A percentile compares a stretch with the other conserved stretches of the same genome.
These are phyloP conservation scores for Notocelia uddmanniana DNA, from an alignment of 2,888 invertebrate genomes.

Conservation along the genomic window DNA sequence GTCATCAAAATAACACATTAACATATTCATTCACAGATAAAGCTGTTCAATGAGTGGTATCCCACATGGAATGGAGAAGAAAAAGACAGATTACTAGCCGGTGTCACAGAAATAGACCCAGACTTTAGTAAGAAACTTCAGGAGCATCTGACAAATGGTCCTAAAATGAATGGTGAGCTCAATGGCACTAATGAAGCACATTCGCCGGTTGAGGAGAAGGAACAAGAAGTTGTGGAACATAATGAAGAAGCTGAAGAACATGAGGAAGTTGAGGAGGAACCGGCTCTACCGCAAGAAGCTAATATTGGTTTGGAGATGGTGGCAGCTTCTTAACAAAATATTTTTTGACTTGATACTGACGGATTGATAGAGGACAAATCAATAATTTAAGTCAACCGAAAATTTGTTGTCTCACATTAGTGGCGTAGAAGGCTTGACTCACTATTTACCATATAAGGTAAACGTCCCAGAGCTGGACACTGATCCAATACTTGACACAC, in stretches of 20 bases:
- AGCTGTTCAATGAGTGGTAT: constrained; percentile 94
- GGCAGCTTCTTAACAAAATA: constrained; percentile 70
- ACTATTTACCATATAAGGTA: not conserved
- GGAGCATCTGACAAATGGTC: constrained; percentile 72
- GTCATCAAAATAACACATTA: constrained; percentile 34
- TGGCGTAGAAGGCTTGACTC: not conserved
- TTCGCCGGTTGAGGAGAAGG: constrained; percentile 57
- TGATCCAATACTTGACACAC: no score
- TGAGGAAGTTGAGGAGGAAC: constrained; percentile 51
- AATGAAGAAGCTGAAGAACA: constrained; percentile 48
- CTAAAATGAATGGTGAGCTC: constrained; percentile 74
- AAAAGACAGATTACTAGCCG: constrained; percentile 88
- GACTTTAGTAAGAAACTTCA: constrained; percentile 90
- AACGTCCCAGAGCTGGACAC: no score
- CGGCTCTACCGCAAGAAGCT: constrained; percentile 59
- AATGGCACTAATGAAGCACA: constrained; percentile 67
- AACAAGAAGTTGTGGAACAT: constrained; percentile 51
- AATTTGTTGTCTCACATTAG: not conserved
- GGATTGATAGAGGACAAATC: not conserved
- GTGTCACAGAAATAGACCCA: constrained; percentile 90
- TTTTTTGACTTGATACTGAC: not conserved
- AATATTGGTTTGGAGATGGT: constrained; percentile 74
- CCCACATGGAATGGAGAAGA: constrained; percentile 91
- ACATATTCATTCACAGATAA: constrained; percentile 84
- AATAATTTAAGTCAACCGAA: not conserved